Evolutionary conservation across 2,888 invertebrate genomes (phyloP).

Genomic region (Caenorhabditis drosophilae): DNA sequence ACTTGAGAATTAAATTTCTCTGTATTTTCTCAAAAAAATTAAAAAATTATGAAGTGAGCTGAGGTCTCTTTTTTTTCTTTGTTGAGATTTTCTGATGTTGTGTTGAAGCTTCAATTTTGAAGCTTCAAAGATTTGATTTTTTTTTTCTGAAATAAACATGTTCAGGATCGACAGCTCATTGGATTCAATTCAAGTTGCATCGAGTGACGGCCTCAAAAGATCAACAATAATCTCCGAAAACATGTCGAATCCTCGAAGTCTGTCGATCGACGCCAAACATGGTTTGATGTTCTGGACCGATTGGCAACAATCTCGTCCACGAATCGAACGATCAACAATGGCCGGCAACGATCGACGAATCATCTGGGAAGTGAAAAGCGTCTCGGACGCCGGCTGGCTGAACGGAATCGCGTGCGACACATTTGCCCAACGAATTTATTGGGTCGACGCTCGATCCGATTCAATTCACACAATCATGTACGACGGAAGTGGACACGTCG

Average conservation of each 20-base stretch:
- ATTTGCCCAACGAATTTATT: conserved; percentile 74
- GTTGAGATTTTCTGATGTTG: too few relatives aligned
- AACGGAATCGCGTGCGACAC: conserved; percentile 83
- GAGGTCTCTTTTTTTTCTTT: too few relatives aligned
- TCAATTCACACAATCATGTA: conserved; percentile 84
- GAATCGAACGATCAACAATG: conserved; percentile 83
- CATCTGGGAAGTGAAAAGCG: conserved; percentile 75
- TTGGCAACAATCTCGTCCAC: conserved; percentile 79
- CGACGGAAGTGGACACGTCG: conserved; percentile 79
- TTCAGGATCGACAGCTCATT: conserved; percentile 69
- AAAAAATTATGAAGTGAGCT: too few relatives aligned
- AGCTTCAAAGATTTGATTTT: too few relatives aligned
- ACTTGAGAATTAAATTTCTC: too few relatives aligned
- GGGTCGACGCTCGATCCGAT: conserved; percentile 75
- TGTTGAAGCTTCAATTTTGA: too few relatives aligned
- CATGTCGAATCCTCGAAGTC: conserved; percentile 84
- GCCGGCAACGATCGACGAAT: conserved; percentile 76
- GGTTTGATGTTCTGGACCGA: conserved; percentile 83
- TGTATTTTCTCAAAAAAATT: too few relatives aligned
- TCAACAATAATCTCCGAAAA: conserved; percentile 81
- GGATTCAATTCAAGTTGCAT: conserved; percentile 72
- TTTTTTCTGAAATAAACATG: too few relatives aligned
- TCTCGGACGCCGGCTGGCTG: conserved; percentile 69
- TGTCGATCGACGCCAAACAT: conserved; percentile 79
- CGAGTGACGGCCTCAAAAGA: conserved; percentile 79